Conservation (phyloP, 23 tunicate genomes). For the Phallusia fumigata region DNA sequence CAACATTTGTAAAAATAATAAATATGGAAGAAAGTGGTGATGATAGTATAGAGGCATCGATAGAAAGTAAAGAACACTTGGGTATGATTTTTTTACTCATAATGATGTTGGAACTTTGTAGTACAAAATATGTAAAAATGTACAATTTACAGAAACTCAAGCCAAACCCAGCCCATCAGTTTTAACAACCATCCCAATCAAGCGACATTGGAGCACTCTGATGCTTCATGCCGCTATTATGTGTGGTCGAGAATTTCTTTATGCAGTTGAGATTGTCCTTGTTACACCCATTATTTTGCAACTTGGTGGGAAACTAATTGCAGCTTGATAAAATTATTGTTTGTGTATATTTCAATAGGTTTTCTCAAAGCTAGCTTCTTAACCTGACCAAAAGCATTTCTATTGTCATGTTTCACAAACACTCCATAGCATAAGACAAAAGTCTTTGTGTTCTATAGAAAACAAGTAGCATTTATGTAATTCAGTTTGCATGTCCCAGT, state of each 20-base stretch:
- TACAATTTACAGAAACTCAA: not conserved
- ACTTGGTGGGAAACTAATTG: conserved; percentile 39
- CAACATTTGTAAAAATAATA: too few species aligned
- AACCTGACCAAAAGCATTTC: too few species aligned
- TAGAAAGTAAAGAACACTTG: not conserved
- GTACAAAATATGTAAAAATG: not conserved
- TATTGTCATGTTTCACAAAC: too few species aligned
- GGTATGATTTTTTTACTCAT: not conserved
- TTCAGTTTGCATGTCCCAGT: too few species aligned
- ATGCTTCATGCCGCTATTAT: conserved; percentile 94
- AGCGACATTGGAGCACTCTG: conserved; percentile 33
- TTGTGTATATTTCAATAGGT: too few species aligned
- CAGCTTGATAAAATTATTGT: not conserved
- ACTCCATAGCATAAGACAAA: too few species aligned
- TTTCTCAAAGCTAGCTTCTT: too few species aligned
- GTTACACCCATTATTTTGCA: conserved; percentile 90
- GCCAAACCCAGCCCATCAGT: not conserved
- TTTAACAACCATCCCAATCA: not conserved
- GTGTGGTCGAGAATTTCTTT: conserved; percentile 92
- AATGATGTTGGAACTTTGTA: not conserved
- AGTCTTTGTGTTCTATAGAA: too few species aligned
- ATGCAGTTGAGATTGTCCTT: conserved; percentile 86
- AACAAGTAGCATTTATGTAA: too few species aligned
- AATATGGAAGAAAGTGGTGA: conserved; percentile 50
- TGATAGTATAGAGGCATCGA: conserved; percentile 38